Conservation (phyloP, 2,888 invertebrate species). For the Eupithecia abbreviata region DNA sequence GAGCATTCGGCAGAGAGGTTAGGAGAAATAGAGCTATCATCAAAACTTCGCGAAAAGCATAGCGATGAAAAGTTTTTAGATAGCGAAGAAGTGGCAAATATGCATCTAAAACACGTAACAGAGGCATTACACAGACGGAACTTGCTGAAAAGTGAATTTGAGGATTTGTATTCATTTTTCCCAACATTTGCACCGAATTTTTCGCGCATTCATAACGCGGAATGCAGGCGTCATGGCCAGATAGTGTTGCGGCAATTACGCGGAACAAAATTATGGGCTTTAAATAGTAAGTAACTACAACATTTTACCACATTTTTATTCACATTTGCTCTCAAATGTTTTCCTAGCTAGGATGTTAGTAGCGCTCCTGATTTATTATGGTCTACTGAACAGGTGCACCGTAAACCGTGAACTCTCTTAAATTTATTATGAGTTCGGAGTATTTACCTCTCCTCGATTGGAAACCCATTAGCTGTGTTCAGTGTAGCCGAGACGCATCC, state of each 20-base stretch:
- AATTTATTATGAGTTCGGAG: not conserved
- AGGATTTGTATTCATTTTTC: conserved; percentile 85
- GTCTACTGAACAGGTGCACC: not conserved
- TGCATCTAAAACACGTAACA: conserved; percentile 66
- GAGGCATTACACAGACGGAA: conserved; percentile 73
- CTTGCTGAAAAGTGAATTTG: conserved; percentile 82
- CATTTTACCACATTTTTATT: conserved; percentile 19
- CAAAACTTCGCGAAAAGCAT: conserved; percentile 28
- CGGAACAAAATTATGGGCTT: conserved; percentile 87
- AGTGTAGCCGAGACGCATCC: not conserved
- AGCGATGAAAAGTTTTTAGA: conserved; percentile 48
- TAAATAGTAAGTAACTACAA: conserved; percentile 85
- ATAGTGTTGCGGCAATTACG: conserved; percentile 87
- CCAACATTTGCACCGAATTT: conserved; percentile 88
- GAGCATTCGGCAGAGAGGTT: conserved; percentile 36
- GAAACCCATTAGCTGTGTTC: not conserved
- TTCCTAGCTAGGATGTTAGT: not conserved
- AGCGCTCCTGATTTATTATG: not conserved
- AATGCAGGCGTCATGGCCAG: conserved; percentile 88
- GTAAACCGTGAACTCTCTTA: not conserved
- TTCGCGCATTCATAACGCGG: conserved; percentile 84
- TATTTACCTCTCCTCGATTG: conserved; percentile 4
- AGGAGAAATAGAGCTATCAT: conserved; percentile 37
- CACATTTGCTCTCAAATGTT: not conserved
- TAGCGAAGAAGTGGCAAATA: conserved; percentile 56